phyloP scores from a whole-genome alignment of 92 coral and sea anemone species.

The Porites cylindrica region DNA sequence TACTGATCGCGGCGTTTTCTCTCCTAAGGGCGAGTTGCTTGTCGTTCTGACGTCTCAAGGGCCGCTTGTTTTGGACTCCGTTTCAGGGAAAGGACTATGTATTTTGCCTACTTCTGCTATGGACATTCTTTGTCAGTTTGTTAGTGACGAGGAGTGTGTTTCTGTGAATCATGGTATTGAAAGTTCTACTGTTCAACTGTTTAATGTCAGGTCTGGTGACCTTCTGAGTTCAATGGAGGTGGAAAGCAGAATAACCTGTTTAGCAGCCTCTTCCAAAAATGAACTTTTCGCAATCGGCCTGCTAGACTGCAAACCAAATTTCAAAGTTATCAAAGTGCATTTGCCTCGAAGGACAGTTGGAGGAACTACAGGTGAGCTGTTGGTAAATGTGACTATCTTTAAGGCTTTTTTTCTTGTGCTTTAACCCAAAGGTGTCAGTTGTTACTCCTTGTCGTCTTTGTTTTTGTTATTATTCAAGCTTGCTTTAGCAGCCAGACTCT shows the following conservation, averaged over 20 bases:
- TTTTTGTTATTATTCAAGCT: too few species aligned
- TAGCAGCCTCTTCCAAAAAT: slow-evolving; percentile 6
- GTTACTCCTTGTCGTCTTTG: too few species aligned
- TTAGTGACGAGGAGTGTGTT: slow-evolving; percentile 29
- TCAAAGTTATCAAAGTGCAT: slow-evolving; percentile 3
- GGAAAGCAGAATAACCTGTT: background rate
- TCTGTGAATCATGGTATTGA: background rate
- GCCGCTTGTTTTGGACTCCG: background rate
- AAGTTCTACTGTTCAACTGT: background rate
- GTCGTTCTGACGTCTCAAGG: background rate
- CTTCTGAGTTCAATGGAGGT: background rate
- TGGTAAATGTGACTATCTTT: background rate
- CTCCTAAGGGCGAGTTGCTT: slow-evolving; percentile 5
- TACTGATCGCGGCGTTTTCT: background rate
- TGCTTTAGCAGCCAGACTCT: too few species aligned
- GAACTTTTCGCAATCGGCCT: slow-evolving; percentile 6
- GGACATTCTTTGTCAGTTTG: background rate
- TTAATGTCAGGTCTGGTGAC: slow-evolving; percentile 2
- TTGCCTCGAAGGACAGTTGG: background rate
- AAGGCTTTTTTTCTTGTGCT: too few species aligned
- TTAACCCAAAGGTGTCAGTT: too few species aligned
- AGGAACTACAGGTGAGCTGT: slow-evolving; percentile 4
- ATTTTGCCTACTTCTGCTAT: background rate
- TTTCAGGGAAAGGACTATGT: slow-evolving; percentile 6
- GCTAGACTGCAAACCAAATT: background rate